Conservation (phyloP, 2,113 vertebrate species). For the Ranitomeya imitator region DNA sequence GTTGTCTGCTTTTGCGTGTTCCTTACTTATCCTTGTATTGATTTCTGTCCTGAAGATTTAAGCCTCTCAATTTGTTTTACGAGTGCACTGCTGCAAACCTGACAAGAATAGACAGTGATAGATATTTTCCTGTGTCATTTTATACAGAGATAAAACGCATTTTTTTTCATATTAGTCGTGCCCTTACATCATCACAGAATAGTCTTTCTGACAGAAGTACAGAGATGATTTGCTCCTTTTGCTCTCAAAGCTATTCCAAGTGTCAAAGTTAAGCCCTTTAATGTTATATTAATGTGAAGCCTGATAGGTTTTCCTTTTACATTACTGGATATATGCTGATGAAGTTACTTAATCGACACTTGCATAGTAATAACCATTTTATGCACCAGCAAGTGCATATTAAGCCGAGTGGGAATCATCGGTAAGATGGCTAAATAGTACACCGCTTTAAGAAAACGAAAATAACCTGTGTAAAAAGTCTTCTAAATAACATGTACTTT, state of each 20-base stretch:
- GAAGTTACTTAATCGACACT: background rate
- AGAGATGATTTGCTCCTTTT: conserved; percentile 47
- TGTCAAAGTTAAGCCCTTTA: conserved; percentile 39
- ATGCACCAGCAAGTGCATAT: background rate
- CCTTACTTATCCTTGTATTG: conserved; percentile 71
- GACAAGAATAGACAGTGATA: conserved; percentile 63
- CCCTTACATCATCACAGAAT: conserved; percentile 59
- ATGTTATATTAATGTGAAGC: conserved; percentile 46
- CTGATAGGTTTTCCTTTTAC: conserved; percentile 38
- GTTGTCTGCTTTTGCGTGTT: conserved; percentile 66
- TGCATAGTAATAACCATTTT: conserved; percentile 8
- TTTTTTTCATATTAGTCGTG: conserved; percentile 67
- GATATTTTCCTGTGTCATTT: conserved; percentile 65
- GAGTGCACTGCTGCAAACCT: conserved; percentile 65
- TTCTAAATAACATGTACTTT: no score
- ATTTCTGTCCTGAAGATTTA: conserved; percentile 71
- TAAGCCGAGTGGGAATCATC: background rate
- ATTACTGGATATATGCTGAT: conserved; percentile 9
- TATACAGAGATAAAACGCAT: conserved; percentile 68
- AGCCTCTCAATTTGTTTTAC: conserved; percentile 71
- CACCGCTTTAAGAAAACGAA: background rate
- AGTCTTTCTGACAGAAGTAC: conserved; percentile 60
- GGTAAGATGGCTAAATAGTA: background rate
- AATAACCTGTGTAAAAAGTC: background rate
- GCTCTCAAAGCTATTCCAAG: conserved; percentile 50